phyloP scores from a whole-genome alignment of 2,888 invertebrate species.

The Philhelius pedissequus region DNA sequence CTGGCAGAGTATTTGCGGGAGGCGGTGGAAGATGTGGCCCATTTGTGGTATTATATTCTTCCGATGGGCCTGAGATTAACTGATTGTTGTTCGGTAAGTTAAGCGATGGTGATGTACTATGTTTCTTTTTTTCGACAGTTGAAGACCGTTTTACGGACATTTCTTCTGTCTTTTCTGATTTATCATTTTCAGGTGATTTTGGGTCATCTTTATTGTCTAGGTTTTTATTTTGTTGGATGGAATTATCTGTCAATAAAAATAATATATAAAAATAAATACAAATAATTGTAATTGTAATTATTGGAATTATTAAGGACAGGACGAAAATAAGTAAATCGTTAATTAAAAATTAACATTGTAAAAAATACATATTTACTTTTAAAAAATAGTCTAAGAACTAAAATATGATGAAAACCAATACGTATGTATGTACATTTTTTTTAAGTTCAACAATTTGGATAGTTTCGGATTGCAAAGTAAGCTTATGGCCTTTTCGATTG shows the following conservation, averaged over 20 bases:
- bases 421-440: too few relatives aligned
- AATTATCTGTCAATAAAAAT: slow-evolving; percentile 72
- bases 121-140: slow-evolving; percentile 60
- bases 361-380: too few relatives aligned
- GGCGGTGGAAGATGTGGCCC: slow-evolving; percentile 68
- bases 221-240: slow-evolving; percentile 72
- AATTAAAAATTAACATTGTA: too few relatives aligned
- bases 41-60: slow-evolving; percentile 35
- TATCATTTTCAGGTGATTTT: slow-evolving; percentile 70
- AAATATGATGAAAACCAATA: too few relatives aligned
- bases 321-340: too few relatives aligned
- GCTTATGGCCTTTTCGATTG: too few relatives aligned
- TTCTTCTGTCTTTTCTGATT: slow-evolving; percentile 71
- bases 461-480: too few relatives aligned
- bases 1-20: slow-evolving; percentile 32
- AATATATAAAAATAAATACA: too few relatives aligned
- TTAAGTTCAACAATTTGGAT: too few relatives aligned
- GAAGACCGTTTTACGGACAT: slow-evolving; percentile 30
- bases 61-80: slow-evolving; percentile 52
- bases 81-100: slow-evolving; percentile 60
- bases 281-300: too few relatives aligned
- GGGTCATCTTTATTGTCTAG: slow-evolving; percentile 59
- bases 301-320: too few relatives aligned
- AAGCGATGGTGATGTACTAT: slow-evolving; percentile 63
- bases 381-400: too few relatives aligned